These are phyloP conservation scores for Entomyzon cyanotis DNA, from an alignment of 2,113 vertebrate genomes.

Conservation along the genomic window DNA sequence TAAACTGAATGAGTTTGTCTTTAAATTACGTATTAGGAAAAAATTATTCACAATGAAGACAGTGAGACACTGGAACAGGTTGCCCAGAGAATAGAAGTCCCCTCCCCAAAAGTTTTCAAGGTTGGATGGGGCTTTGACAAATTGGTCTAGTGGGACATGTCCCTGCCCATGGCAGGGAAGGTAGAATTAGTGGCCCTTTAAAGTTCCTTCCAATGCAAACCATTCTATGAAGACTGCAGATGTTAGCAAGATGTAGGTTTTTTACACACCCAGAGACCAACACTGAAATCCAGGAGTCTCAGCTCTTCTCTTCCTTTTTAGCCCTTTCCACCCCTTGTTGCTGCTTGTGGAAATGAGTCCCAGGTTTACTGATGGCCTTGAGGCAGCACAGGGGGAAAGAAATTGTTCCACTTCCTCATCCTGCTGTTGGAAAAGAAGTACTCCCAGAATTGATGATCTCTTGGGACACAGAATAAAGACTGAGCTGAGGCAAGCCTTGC, in stretches of 20 bases:
- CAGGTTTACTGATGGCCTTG: not conserved
- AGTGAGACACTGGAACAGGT: not conserved
- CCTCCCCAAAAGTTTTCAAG: not conserved
- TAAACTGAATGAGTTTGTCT: no score
- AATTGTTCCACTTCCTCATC: not conserved
- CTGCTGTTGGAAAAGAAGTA: not conserved
- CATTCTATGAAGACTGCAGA: not conserved
- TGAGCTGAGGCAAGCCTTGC: not conserved
- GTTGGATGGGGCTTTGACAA: not conserved
- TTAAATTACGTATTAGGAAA: not conserved
- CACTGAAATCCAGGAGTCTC: not conserved
- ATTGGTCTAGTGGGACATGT: rapidly evolving
- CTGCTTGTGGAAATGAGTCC: rapidly evolving
- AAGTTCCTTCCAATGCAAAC: not conserved
- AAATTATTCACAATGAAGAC: not conserved
- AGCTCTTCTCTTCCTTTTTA: not conserved
- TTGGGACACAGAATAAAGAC: not conserved
- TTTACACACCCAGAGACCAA: not conserved
- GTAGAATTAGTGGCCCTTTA: not conserved
- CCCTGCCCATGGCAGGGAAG: not conserved
- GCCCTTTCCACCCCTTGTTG: not conserved
- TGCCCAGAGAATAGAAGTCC: not conserved
- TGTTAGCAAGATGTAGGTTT: not conserved
- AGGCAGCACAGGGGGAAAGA: not conserved
- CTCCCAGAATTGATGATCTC: not conserved